Conservation (phyloP, 2,797 vertebrate genomes). For the Phrynocephalus forsythii region DNA sequence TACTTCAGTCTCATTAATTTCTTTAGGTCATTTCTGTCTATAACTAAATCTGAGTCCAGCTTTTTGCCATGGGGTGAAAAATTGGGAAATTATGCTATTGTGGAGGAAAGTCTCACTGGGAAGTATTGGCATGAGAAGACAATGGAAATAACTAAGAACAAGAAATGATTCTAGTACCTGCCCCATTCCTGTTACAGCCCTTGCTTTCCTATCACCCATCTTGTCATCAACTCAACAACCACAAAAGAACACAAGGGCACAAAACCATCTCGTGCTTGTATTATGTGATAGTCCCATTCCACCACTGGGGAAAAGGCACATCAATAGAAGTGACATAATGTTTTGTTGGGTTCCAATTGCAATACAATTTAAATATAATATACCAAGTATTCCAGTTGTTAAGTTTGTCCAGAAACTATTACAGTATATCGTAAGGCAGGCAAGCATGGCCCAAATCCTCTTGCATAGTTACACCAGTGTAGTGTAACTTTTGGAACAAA, state of each 20-base stretch:
- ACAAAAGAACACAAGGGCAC: not conserved
- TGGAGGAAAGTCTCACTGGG: too few relatives aligned
- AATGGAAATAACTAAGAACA: not conserved
- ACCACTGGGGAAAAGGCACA: not conserved
- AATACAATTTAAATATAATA: not conserved
- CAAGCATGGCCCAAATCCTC: too few relatives aligned
- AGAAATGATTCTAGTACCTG: not conserved
- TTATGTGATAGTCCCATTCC: not conserved
- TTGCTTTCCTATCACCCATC: not conserved
- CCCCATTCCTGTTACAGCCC: not conserved
- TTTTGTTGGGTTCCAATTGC: not conserved
- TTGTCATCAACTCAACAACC: not conserved
- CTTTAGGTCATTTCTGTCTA: not conserved
- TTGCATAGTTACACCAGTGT: too few relatives aligned
- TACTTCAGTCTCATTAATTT: not conserved
- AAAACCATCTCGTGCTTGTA: not conserved
- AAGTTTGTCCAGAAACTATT: not conserved
- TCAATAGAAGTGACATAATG: not conserved
- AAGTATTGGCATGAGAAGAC: too few relatives aligned
- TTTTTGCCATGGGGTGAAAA: too few relatives aligned
- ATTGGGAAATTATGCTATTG: too few relatives aligned
- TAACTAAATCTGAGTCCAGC: not conserved
- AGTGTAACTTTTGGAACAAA: too few relatives aligned
- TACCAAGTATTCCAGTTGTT: not conserved
- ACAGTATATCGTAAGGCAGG: too few relatives aligned